phyloP scores from a whole-genome alignment of 2,797 vertebrate species.

The Leuciscus waleckii region DNA sequence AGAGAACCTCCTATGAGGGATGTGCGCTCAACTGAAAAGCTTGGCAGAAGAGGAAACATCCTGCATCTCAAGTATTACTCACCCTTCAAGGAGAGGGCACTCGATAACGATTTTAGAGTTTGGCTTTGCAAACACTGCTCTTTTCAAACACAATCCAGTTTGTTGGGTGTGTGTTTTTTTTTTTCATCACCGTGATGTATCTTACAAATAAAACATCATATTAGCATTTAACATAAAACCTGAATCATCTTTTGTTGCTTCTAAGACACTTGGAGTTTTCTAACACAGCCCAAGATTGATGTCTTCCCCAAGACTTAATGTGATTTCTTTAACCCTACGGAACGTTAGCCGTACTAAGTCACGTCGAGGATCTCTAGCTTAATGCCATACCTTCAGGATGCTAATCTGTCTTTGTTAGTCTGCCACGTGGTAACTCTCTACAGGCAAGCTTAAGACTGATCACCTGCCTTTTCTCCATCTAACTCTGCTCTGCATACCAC shows the following conservation, averaged over 20 bases:
- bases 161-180: fast-evolving
- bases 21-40: slow-evolving; percentile 74
- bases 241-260: not conserved
- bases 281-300: not conserved
- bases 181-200: not conserved
- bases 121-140: slow-evolving; percentile 49
- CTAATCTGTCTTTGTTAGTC: slow-evolving; percentile 80
- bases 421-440: slow-evolving; percentile 63
- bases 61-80: slow-evolving; percentile 77
- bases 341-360: slow-evolving; percentile 63
- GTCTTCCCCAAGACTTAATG: slow-evolving; percentile 1
- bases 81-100: slow-evolving; percentile 66
- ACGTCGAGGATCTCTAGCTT: slow-evolving; percentile 68
- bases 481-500: slow-evolving; percentile 69
- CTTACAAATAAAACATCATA: not conserved
- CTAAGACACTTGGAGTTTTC: slow-evolving; percentile 5
- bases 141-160: slow-evolving; percentile 5
- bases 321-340: slow-evolving; percentile 61
- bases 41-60: slow-evolving; percentile 71
- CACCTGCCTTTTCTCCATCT: slow-evolving; percentile 67
- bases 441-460: slow-evolving; percentile 76
- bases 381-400: slow-evolving; percentile 68
- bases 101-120: slow-evolving; percentile 32
- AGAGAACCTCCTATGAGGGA: slow-evolving; percentile 73
- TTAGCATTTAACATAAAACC: slow-evolving; percentile 8